Conservation (phyloP, 2,888 invertebrate genomes). For the Malthinus seriepunctatus region DNA sequence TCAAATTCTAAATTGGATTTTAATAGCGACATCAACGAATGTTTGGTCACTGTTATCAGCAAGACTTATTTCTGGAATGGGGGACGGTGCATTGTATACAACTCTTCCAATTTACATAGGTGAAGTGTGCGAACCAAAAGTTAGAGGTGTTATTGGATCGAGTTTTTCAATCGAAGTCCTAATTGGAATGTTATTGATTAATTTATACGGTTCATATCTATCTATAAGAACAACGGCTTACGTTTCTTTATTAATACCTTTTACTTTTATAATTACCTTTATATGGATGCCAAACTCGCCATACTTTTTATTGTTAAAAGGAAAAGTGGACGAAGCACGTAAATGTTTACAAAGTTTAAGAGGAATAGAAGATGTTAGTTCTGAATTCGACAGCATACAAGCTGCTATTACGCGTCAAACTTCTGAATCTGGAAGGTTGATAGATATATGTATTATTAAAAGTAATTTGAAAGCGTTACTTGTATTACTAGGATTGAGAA, state of each 20-base stretch:
- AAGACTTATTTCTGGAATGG: constrained; percentile 28
- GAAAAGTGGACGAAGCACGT: constrained; percentile 37
- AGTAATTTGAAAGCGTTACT: constrained; percentile 42
- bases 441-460: constrained; percentile 40
- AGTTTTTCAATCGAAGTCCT: constrained; percentile 28
- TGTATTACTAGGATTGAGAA: constrained; percentile 35
- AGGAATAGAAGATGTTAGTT: constrained; percentile 37
- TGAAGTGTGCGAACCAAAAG: constrained; percentile 34
- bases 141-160: constrained; percentile 31
- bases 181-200: constrained; percentile 39
- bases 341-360: constrained; percentile 37
- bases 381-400: constrained; percentile 38
- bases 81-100: constrained; percentile 34
- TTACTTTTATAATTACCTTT: constrained; percentile 60
- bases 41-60: constrained; percentile 16
- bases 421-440: constrained; percentile 39
- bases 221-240: constrained; percentile 57
- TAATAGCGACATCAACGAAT: constrained; percentile 29
- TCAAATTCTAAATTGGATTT: constrained; percentile 38
- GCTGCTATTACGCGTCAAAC: constrained; percentile 42
- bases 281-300: constrained; percentile 64
- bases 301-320: constrained; percentile 40
- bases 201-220: constrained; percentile 62
- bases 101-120: constrained; percentile 35
- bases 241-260: constrained; percentile 62